These are phyloP conservation scores for Leptopilina drosophilae DNA, from an alignment of 2,888 invertebrate genomes.

Conservation along the genomic window DNA sequence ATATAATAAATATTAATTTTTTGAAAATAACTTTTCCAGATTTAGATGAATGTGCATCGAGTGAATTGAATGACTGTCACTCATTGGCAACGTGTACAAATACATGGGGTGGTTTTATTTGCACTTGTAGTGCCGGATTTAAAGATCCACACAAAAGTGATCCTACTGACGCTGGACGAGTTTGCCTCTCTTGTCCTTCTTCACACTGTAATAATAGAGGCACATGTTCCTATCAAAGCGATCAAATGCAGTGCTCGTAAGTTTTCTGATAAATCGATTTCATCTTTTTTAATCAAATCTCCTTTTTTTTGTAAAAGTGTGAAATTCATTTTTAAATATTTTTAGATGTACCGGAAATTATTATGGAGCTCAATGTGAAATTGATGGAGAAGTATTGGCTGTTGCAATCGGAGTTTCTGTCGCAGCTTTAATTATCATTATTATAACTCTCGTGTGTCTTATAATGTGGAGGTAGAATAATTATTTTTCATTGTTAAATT, in stretches of 20 bases:
- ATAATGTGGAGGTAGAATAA: constrained; percentile 91
- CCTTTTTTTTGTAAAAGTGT: background rate
- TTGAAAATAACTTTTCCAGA: constrained; percentile 78
- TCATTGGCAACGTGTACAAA: constrained; percentile 87
- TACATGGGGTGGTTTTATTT: constrained; percentile 90
- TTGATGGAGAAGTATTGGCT: constrained; percentile 94
- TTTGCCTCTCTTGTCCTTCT: constrained; percentile 87
- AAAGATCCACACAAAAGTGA: constrained; percentile 87
- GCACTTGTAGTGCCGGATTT: constrained; percentile 86
- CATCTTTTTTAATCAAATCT: too few relatives aligned
- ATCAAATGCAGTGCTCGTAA: constrained; percentile 86
- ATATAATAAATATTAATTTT: background rate
- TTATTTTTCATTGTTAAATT: background rate
- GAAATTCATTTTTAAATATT: constrained; percentile 57
- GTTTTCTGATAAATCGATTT: constrained; percentile 64
- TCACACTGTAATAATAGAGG: constrained; percentile 91
- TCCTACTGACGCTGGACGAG: constrained; percentile 83
- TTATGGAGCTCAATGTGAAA: constrained; percentile 92
- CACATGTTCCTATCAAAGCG: constrained; percentile 88
- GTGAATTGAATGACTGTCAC: constrained; percentile 92
- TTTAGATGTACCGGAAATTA: constrained; percentile 89
- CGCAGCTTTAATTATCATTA: constrained; percentile 92
- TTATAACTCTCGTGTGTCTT: constrained; percentile 89
- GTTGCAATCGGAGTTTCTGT: constrained; percentile 94
- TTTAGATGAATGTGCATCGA: constrained; percentile 90